Percentiles rank a stretch among this genome's conserved stretches.
These are phyloP conservation scores for Clarias pachynema DNA, from an alignment of 2,797 vertebrate species.

Conservation along the genomic window DNA sequence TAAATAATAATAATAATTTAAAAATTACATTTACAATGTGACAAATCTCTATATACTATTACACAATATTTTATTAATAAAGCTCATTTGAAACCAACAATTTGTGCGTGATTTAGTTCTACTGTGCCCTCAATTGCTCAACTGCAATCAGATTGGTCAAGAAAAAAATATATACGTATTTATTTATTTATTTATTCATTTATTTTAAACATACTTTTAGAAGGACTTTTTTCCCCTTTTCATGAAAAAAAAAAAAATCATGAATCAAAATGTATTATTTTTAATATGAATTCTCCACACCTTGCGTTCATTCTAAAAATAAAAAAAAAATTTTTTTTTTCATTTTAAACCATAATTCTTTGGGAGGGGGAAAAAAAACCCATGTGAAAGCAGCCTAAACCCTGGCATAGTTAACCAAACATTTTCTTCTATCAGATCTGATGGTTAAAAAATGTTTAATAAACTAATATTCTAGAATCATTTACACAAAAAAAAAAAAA, in stretches of 20 bases:
- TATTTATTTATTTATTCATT: neutral
- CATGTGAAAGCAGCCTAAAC: neutral
- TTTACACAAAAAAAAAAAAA: neutral
- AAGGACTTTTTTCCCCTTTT: neutral
- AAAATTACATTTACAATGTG: neutral
- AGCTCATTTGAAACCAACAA: neutral
- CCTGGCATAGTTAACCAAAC: neutral
- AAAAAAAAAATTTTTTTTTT: too few species aligned
- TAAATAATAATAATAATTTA: too few species aligned
- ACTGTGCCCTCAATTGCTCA: neutral
- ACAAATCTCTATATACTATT: neutral
- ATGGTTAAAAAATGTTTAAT: neutral
- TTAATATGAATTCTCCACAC: neutral
- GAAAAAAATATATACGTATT: neutral
- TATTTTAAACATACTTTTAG: neutral
- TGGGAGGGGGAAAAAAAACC: neutral
- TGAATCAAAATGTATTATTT: neutral
- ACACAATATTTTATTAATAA: neutral
- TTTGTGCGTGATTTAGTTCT: neutral
- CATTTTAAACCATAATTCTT: too few species aligned
- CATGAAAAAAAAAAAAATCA: neutral
- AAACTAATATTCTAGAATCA: neutral
- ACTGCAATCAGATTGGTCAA: neutral
- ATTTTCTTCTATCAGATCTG: neutral
- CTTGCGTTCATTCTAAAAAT: neutral